These are phyloP conservation scores for Trichogramma dendrolimi DNA, from an alignment of 2,888 invertebrate genomes.

Conservation along the genomic window DNA sequence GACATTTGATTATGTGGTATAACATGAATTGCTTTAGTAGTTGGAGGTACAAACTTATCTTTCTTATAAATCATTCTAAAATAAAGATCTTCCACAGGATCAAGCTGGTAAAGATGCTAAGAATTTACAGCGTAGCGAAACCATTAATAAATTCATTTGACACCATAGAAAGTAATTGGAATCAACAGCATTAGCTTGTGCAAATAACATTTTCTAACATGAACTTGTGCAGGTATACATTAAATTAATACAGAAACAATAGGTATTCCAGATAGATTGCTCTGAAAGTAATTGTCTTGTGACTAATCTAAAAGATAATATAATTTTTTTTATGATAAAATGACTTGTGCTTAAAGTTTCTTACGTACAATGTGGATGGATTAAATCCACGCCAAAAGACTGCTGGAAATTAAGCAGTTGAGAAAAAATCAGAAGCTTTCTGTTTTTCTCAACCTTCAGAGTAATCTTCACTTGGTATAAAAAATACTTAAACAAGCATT, in stretches of 20 bases:
- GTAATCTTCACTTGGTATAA: conserved; percentile 38
- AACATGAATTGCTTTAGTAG: conserved; percentile 86
- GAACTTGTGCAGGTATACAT: conserved; percentile 64
- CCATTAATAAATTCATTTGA: conserved; percentile 61
- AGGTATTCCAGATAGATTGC: conserved; percentile 58
- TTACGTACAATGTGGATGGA: neutral
- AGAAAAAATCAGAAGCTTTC: conserved; percentile 35
- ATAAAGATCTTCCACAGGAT: conserved; percentile 89
- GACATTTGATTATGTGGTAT: conserved; percentile 97
- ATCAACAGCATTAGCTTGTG: conserved; percentile 69
- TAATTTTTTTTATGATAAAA: neutral
- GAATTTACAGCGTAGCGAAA: conserved; percentile 76
- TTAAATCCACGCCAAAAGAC: conserved; percentile 6
- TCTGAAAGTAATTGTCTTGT: conserved; percentile 6
- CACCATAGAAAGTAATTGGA: conserved; percentile 80
- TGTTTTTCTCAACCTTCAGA: conserved; percentile 53
- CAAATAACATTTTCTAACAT: conserved; percentile 71
- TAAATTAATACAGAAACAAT: conserved; percentile 69
- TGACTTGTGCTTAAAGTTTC: neutral
- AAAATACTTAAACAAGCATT: conserved; percentile 29
- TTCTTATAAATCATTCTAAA: conserved; percentile 7
- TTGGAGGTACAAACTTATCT: conserved; percentile 67
- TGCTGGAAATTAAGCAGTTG: conserved; percentile 31
- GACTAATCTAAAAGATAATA: neutral
- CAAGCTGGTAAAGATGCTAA: conserved; percentile 67